Base-by-base conservation (phyloP, 2,888 invertebrate genomes). In the Iselma pallidipennis region DNA sequence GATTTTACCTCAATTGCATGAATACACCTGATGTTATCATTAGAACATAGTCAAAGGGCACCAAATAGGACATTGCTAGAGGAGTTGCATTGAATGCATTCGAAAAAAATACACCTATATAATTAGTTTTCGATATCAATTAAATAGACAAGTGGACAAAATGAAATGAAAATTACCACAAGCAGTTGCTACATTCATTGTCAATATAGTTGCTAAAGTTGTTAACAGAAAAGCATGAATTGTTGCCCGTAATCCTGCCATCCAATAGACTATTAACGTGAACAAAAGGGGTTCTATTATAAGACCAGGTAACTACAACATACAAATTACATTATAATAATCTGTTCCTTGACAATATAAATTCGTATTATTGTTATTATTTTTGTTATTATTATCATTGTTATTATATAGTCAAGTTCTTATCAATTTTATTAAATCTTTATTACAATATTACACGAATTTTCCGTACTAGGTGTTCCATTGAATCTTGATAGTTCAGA, bases 1-100 rank as follows among this genome's bases (percentile, higher is more conserved):
- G 14, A 42, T 37, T 67, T 76, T 83, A 94, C 94, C 89, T 90
- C 66, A 95, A 84, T 82, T 90, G 91, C 51, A 94, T 85, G 77
- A 95, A 94, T 42, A 93, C 85, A 23, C 95, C 95, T 55, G 94
- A 94, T 1, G 93, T 93, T 71, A 94, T 89, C 92, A 95, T 93
- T 59, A 94, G 85, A 9, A 91, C 84, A 74, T 92, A 93, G 81
- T 95, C 94, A 74, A 95, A 91, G 0, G 95, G 94, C 65, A 95
- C 91, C 55, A 95, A 83, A 77, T 91, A 93, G 0, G 92, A 90
- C 85, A 94, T 91, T 0, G 93, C 92, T 50, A 89, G 76, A 1
- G 93, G 88, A 74, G 92, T 89, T 10, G 90, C 91, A 33, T 91
- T 90, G 76, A 94, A 95, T 0, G 90, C 90, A 33, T 90, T 90